Evolutionary conservation across 53 echinoderm and acorn worm genomes (phyloP).

Genomic region (Holothuria leucospilota): DNA sequence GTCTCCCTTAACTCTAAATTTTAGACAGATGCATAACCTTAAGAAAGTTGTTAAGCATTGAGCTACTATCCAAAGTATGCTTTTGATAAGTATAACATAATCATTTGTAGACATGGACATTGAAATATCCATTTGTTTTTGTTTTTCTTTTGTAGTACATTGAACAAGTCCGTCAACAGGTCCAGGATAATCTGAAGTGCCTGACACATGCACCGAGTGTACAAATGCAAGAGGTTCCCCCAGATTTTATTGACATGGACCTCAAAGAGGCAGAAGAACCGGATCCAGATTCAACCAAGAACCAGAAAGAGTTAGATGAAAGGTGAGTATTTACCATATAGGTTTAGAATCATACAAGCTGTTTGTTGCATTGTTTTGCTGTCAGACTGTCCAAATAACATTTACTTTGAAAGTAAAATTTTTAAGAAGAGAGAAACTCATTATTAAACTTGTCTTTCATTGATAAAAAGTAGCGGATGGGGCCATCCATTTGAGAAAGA

Average conservation of each 20-base stretch:
- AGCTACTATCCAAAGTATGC: too few relatives aligned
- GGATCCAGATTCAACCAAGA: slow-evolving; percentile 87
- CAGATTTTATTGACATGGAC: slow-evolving; percentile 80
- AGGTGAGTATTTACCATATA: slow-evolving; percentile 56
- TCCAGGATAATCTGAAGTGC: slow-evolving; percentile 97
- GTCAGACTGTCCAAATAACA: too few relatives aligned
- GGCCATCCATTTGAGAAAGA: too few relatives aligned
- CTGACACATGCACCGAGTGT: slow-evolving; percentile 96
- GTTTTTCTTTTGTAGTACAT: slow-evolving; percentile 75
- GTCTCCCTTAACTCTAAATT: too few relatives aligned
- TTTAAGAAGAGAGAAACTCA: too few relatives aligned
- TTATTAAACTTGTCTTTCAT: too few relatives aligned
- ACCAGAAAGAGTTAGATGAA: slow-evolving; percentile 87
- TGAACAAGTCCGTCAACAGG: slow-evolving; percentile 91
- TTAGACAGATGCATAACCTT: not conserved
- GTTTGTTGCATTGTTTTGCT: too few relatives aligned
- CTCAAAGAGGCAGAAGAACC: slow-evolving; percentile 81
- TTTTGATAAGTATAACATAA: not conserved
- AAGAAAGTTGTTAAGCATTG: too few relatives aligned
- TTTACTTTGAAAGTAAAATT: too few relatives aligned
- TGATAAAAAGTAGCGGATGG: too few relatives aligned
- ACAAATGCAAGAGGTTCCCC: slow-evolving; percentile 98
- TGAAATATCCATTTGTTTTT: not conserved
- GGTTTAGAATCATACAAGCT: too few relatives aligned
- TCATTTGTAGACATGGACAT: not conserved